A percentile compares a stretch with the other conserved stretches of the same genome.
phyloP scores from a whole-genome alignment of 2,113 vertebrate species.

The Ptychochromis oligacanthus region DNA sequence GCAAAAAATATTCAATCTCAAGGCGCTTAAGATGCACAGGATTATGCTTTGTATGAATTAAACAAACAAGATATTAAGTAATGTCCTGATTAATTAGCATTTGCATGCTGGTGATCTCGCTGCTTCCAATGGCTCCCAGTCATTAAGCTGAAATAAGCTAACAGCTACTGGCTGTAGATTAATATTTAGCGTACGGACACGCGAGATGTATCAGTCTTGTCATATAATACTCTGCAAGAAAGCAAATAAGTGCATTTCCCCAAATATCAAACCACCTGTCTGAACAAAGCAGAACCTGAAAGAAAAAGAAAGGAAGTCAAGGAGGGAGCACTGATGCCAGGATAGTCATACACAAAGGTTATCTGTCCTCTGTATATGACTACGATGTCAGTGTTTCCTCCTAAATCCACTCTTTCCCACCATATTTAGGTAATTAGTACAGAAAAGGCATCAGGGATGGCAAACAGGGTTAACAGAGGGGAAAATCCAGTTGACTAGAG shows the following conservation, averaged over 20 bases:
- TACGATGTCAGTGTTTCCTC: neutral
- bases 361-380: neutral
- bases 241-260: neutral
- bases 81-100: neutral
- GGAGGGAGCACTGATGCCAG: constrained; percentile 9
- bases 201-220: neutral
- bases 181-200: neutral
- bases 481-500: constrained; percentile 11
- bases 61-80: neutral
- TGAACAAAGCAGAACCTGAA: constrained; percentile 21
- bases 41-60: neutral
- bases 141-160: neutral
- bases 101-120: neutral
- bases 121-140: neutral
- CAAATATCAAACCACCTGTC: neutral
- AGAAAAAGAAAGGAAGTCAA: neutral
- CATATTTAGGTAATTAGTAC: constrained; percentile 45
- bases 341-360: constrained; percentile 4
- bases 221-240: neutral
- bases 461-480: constrained; percentile 47
- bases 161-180: neutral
- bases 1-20: neutral
- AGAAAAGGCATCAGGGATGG: constrained; percentile 48
- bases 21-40: neutral
- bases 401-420: constrained; percentile 1